Evolutionary conservation across 2,888 invertebrate genomes (phyloP).

Genomic region (Labia minor): DNA sequence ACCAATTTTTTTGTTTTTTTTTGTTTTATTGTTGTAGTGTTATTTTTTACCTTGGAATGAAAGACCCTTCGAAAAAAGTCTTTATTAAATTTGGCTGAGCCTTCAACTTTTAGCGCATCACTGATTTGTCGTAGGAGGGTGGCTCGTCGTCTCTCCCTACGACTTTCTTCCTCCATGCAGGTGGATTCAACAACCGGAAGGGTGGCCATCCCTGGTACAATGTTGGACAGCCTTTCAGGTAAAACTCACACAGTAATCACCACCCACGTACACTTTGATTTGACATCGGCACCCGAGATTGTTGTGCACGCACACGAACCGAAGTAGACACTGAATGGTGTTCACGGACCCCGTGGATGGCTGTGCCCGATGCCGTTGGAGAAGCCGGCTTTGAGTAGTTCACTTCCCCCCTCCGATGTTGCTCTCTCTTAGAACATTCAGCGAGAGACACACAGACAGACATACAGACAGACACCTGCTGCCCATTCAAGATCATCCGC

Average conservation of each 20-base stretch:
- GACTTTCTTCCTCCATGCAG: background rate
- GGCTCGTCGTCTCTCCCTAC: background rate
- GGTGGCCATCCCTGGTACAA: background rate
- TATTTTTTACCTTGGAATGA: background rate
- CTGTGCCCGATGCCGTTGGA: background rate
- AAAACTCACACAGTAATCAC: background rate
- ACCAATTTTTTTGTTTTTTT: background rate
- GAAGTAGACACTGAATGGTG: background rate
- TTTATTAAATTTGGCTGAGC: background rate
- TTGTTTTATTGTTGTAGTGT: too few relatives aligned
- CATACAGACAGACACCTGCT: conserved; percentile 2
- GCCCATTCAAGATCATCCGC: background rate
- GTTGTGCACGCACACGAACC: background rate
- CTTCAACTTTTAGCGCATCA: background rate
- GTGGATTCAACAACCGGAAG: background rate
- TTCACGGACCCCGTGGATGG: background rate
- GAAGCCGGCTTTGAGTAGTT: conserved; percentile 13
- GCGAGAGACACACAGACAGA: background rate
- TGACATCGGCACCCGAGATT: background rate
- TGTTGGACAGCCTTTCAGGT: too few relatives aligned
- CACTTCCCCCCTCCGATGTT: background rate
- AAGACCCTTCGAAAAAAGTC: background rate
- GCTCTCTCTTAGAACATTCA: background rate
- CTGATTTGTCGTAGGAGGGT: background rate
- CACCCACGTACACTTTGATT: background rate